phyloP scores from a whole-genome alignment of 2,797 vertebrate genomes.

The Sphenopsis melanotis region DNA sequence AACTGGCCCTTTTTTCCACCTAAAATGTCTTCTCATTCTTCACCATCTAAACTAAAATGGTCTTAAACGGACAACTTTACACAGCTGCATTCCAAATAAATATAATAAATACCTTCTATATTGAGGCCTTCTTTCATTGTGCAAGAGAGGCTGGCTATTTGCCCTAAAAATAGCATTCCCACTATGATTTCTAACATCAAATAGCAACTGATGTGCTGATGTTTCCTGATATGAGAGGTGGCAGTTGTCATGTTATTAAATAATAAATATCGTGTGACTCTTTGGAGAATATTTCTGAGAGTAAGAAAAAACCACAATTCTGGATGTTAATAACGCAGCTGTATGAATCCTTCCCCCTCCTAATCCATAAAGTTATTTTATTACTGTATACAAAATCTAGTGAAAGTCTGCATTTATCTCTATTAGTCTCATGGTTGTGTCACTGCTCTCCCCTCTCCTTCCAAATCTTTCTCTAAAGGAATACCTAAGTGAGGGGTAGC shows the following conservation, averaged over 20 bases:
- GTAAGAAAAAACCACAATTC: neutral
- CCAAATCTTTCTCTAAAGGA: slow-evolving; percentile 2
- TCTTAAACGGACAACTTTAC: neutral
- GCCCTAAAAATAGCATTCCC: neutral
- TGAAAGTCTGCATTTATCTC: neutral
- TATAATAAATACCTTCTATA: neutral
- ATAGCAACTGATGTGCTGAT: neutral
- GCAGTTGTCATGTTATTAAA: neutral
- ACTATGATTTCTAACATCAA: neutral
- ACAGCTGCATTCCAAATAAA: neutral
- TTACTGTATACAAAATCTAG: neutral
- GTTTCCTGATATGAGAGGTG: neutral
- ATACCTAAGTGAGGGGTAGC: neutral
- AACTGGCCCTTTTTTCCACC: neutral
- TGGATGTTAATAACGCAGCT: neutral
- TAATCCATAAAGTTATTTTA: neutral
- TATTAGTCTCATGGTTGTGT: neutral
- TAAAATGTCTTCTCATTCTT: neutral
- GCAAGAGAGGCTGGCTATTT: neutral
- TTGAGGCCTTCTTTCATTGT: neutral
- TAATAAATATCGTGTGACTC: neutral
- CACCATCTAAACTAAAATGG: neutral
- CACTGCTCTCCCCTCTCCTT: neutral
- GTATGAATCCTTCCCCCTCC: neutral
- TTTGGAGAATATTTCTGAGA: neutral